Evolutionary conservation across 2,113 vertebrate species (phyloP).

Genomic region (Ptychochromis oligacanthus): DNA sequence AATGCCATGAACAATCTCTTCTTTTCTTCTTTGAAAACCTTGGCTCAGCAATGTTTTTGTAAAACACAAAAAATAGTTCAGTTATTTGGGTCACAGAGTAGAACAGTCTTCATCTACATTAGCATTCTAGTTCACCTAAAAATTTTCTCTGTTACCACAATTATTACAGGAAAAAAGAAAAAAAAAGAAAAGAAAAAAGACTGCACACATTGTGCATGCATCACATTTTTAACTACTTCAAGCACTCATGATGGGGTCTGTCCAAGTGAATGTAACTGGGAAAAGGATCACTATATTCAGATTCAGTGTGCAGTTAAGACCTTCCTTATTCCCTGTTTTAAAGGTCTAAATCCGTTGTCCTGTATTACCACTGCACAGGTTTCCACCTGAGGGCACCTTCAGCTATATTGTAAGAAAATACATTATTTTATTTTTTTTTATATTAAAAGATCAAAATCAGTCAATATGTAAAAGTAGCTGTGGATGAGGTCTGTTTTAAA

Average conservation of each 20-base stretch:
- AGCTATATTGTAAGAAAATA: background rate
- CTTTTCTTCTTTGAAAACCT: slow-evolving; percentile 16
- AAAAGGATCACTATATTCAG: background rate
- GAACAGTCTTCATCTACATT: slow-evolving; percentile 9
- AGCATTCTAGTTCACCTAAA: slow-evolving; percentile 4
- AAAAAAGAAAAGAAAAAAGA: no score
- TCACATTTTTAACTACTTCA: slow-evolving; percentile 9
- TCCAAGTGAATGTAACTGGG: background rate
- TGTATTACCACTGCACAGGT: background rate
- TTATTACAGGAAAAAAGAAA: no score
- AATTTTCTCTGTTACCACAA: background rate
- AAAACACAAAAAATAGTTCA: background rate
- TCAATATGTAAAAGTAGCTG: background rate
- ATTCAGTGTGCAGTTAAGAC: background rate
- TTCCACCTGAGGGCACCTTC: background rate
- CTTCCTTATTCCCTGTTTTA: background rate
- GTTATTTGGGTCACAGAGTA: slow-evolving; percentile 20
- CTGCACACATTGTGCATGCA: background rate
- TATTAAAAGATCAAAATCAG: background rate
- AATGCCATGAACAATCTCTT: background rate
- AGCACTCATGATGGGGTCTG: background rate
- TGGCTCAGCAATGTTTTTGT: background rate
- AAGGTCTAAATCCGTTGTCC: background rate
- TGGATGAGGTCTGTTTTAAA: slow-evolving; percentile 38
- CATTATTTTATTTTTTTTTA: background rate